Percentiles rank a stretch among this genome's conserved stretches.
phyloP scores from a whole-genome alignment of 2,888 invertebrate genomes.

The Habrosyne pyritoides region DNA sequence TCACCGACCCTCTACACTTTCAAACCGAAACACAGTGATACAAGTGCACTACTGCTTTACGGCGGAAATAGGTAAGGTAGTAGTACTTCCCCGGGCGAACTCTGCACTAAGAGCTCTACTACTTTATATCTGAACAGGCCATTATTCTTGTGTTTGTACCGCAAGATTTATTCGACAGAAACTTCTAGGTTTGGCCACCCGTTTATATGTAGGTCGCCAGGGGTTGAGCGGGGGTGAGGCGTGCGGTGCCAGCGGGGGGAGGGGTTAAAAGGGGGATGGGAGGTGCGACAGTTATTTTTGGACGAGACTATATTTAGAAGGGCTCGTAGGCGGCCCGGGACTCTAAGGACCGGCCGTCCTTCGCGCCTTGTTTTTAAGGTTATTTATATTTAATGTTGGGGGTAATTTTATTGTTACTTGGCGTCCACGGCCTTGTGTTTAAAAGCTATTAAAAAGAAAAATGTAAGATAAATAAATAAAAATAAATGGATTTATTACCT shows the following conservation, averaged over 20 bases:
- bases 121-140: too few relatives aligned
- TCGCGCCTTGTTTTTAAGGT: conserved; percentile 24
- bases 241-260: conserved; percentile 2
- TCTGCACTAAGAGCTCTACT: too few relatives aligned
- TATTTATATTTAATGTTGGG: conserved; percentile 11
- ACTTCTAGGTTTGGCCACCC: not conserved
- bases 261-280: conserved; percentile 21
- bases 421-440: not conserved
- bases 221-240: conserved; percentile 21
- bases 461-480: too few relatives aligned
- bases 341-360: conserved; percentile 42
- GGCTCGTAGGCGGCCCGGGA: conserved; percentile 55
- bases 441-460: too few relatives aligned
- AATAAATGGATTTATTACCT: too few relatives aligned
- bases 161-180: not conserved
- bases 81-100: too few relatives aligned
- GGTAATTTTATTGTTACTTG: not conserved
- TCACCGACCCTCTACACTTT: too few relatives aligned
- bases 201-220: conserved; percentile 44
- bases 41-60: too few relatives aligned
- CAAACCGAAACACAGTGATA: too few relatives aligned
- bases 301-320: conserved; percentile 65
- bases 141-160: too few relatives aligned
- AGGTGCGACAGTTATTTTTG: conserved; percentile 56
- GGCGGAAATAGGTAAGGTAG: too few relatives aligned